phyloP scores from a whole-genome alignment of 2,888 invertebrate genomes.

The Augochlorella aurata region DNA sequence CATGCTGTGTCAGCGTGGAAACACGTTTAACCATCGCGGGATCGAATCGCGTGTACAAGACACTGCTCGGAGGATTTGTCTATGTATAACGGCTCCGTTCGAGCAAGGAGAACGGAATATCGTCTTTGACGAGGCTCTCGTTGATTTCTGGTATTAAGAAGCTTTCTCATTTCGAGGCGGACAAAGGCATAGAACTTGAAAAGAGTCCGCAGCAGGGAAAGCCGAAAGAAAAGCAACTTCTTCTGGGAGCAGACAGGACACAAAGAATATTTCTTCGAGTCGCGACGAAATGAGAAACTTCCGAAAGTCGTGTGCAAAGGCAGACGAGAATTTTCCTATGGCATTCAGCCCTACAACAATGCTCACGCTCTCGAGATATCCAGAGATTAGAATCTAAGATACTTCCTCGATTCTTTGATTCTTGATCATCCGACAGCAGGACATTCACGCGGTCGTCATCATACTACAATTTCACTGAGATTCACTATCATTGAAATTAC shows the following conservation, averaged over 20 bases:
- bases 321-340: not conserved
- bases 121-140: constrained; percentile 29
- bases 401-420: not conserved
- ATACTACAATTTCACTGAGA: too few relatives aligned
- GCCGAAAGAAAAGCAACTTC: constrained; percentile 17
- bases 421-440: not conserved
- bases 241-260: constrained; percentile 16
- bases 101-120: constrained; percentile 1
- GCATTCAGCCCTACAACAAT: constrained; percentile 25
- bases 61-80: too few relatives aligned
- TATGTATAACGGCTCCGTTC: not conserved
- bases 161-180: constrained; percentile 49
- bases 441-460: not conserved
- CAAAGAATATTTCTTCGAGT: constrained; percentile 20
- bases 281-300: constrained; percentile 39
- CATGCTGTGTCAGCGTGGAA: constrained; percentile 21
- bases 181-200: constrained; percentile 29
- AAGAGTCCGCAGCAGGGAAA: constrained; percentile 6
- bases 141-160: constrained; percentile 48
- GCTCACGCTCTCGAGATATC: constrained; percentile 7
- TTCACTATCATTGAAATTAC: too few relatives aligned
- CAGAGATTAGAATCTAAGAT: constrained; percentile 17
- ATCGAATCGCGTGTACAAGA: not conserved
- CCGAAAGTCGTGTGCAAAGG: constrained; percentile 3
- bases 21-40: not conserved